Base-by-base conservation (phyloP, 92 coral and sea anemone genomes). In the Pocillopora grandis region DNA sequence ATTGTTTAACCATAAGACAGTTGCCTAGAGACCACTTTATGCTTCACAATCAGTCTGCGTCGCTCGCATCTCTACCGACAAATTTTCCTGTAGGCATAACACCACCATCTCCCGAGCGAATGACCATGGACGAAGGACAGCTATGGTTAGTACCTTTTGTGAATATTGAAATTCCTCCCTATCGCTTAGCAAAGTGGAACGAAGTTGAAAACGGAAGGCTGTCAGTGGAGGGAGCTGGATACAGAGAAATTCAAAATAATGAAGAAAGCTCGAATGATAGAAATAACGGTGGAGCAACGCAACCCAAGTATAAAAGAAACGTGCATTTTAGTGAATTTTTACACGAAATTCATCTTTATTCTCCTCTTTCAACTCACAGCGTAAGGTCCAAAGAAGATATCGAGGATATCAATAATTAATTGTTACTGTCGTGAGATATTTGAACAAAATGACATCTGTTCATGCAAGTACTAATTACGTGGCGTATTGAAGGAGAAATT, bases 261-360 rank as follows among this genome's bases (percentile, higher is more conserved):
- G 78, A 67, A 14, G 66, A 12, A 11, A 14, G 31, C 0, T 61
- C 78, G 15, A 66, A 62, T 48, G 36, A 61, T 12, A 89, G 5
- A 21, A 56, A 27, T 31, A 70, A 16, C 3, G 52, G 52, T 6
- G 81, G 78, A 75, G 77, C 58, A 17, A 33, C 52, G 67, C 74
- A 85, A 66, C 92, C 88, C 23, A 75, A 61, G 27, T 88, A 85
- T 72, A 88, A 87, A 72, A 87, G 87, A 72, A 92, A 72, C 70
- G 98, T 95, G 27, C 95, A 87, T 75, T 95, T 95, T 77, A 90
- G 98, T 68, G 91, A 95, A 65, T 85, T 87, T 73, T 80, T 95
- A 71, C 91, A 92, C 23, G 95, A 95, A 82, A 86, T 93, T 72
- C 95, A 93, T 72, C 60, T 92, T 59, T 93, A 93, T 85, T 89